Evolutionary conservation across 2,113 vertebrate species (phyloP).

Genomic region (Neolamprologus tretocephalus): DNA sequence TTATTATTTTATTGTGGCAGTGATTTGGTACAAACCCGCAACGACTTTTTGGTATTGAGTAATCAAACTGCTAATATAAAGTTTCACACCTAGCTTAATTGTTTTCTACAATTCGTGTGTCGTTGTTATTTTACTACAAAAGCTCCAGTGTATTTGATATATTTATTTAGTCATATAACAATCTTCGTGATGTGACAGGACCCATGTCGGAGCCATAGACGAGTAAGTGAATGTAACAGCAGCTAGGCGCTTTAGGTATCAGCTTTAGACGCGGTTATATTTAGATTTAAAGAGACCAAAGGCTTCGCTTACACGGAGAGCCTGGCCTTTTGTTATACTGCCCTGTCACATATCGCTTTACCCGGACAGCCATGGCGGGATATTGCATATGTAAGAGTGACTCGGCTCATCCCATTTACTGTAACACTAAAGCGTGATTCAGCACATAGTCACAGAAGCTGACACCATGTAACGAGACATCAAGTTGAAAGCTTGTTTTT

Average conservation of each 20-base stretch:
- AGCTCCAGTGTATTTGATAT: background rate
- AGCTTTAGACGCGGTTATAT: constrained; percentile 57
- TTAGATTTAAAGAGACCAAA: constrained; percentile 69
- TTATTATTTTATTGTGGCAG: background rate
- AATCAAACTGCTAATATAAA: background rate
- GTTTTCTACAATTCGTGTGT: background rate
- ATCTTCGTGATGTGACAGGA: rapidly evolving
- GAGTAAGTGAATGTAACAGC: constrained; percentile 23
- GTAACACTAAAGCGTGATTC: background rate
- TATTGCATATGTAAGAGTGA: background rate
- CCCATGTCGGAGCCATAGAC: background rate
- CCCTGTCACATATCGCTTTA: background rate
- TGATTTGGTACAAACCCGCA: background rate
- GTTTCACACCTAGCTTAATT: background rate
- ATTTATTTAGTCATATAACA: background rate
- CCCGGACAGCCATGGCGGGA: background rate
- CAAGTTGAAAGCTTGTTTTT: background rate
- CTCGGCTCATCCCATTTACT: background rate
- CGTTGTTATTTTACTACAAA: background rate
- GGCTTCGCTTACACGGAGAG: background rate
- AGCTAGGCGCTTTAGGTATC: constrained; percentile 32
- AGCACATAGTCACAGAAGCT: background rate
- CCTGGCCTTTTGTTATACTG: background rate
- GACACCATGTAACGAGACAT: background rate
- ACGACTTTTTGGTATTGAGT: background rate